Evolutionary conservation across 2,888 invertebrate species (phyloP).

Genomic region (Margaritifera margaritifera): DNA sequence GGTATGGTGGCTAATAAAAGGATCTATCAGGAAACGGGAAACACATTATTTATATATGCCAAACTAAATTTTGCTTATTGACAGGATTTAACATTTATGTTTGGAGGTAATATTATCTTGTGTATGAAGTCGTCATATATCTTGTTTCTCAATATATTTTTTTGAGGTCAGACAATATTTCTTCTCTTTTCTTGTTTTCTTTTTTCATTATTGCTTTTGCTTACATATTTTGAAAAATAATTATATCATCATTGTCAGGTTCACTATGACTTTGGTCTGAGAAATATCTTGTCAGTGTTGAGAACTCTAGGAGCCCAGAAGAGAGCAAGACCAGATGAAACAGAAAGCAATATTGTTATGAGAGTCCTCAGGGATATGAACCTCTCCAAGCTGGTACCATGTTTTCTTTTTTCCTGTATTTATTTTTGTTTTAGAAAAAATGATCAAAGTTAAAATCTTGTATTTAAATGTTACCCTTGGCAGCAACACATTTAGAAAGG

Average conservation of each 20-base stretch:
- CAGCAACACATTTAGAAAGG: too few relatives aligned
- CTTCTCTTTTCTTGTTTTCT: not conserved
- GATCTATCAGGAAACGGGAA: too few relatives aligned
- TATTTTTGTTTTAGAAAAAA: not conserved
- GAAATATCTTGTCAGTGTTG: slow-evolving; percentile 73
- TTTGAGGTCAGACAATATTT: not conserved
- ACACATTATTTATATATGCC: too few relatives aligned
- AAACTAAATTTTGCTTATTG: too few relatives aligned
- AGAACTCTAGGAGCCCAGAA: slow-evolving; percentile 73
- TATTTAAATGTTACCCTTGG: too few relatives aligned
- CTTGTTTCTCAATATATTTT: not conserved
- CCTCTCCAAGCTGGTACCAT: slow-evolving; percentile 74
- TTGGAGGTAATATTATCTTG: too few relatives aligned
- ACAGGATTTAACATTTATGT: too few relatives aligned
- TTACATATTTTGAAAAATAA: not conserved
- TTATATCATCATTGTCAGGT: slow-evolving; percentile 53
- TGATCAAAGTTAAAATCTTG: too few relatives aligned
- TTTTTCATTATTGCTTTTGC: not conserved
- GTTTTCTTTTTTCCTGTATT: slow-evolving; percentile 3
- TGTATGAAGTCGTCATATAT: too few relatives aligned
- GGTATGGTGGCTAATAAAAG: too few relatives aligned
- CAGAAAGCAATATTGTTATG: slow-evolving; percentile 72
- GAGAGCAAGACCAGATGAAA: slow-evolving; percentile 68
- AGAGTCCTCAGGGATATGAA: slow-evolving; percentile 73
- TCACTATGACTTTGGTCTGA: slow-evolving; percentile 73